These are phyloP conservation scores for Uria aalge DNA, from an alignment of 2,113 vertebrate genomes.

Conservation along the genomic window DNA sequence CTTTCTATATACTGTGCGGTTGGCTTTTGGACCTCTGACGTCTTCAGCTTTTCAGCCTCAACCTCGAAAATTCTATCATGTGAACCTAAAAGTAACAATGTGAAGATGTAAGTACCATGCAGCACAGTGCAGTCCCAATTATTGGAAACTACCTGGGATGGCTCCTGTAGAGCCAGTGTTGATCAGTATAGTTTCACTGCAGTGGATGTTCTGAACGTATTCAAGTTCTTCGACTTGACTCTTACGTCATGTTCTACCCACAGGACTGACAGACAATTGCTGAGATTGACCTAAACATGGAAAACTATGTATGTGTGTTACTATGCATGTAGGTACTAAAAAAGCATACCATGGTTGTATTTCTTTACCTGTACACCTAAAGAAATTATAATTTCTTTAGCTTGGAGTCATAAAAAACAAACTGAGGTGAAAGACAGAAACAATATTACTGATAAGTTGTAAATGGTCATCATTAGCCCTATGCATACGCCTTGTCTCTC, in stretches of 20 bases:
- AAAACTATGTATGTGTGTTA: background rate
- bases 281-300: background rate
- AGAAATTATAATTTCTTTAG: background rate
- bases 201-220: background rate
- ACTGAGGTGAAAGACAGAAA: background rate
- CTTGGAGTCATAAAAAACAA: background rate
- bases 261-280: background rate
- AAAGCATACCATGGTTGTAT: background rate
- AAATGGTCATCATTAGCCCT: background rate
- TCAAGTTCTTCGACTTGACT: background rate
- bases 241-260: background rate
- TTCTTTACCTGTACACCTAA: background rate
- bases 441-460: background rate
- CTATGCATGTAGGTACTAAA: background rate
- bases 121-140: background rate
- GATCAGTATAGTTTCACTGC: background rate
- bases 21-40: background rate
- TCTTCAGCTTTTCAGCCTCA: background rate
- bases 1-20: constrained; percentile 62
- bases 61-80: background rate
- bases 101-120: background rate
- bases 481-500: background rate
- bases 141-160: background rate
- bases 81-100: background rate
- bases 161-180: background rate